Percentiles rank a stretch among this genome's conserved stretches.
Evolutionary conservation across 2,888 invertebrate genomes (phyloP).

Genomic region (Endotricha flammealis): DNA sequence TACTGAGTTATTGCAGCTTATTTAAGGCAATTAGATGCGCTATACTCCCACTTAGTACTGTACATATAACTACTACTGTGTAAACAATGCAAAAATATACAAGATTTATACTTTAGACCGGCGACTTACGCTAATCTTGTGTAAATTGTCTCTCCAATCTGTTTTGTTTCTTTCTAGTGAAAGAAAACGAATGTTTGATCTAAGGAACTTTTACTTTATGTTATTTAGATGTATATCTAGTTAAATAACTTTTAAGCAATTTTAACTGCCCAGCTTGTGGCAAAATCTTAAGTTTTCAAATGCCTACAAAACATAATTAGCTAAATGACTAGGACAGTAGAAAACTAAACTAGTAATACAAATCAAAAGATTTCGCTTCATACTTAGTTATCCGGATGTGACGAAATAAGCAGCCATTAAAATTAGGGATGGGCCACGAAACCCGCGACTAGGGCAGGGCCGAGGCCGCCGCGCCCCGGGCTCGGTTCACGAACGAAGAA

Average conservation of each 20-base stretch:
- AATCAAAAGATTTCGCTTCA: conserved; percentile 43
- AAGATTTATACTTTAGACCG: conserved; percentile 7
- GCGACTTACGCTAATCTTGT: conserved; percentile 6
- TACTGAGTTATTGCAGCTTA: conserved; percentile 58
- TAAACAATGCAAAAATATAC: conserved; percentile 14
- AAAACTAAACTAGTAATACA: conserved; percentile 9
- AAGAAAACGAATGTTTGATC: no score
- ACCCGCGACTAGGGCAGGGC: conserved; percentile 68
- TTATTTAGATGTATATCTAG: no score
- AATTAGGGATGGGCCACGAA: conserved; percentile 76
- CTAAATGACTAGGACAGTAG: no score
- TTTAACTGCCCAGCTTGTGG: no score
- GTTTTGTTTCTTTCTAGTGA: no score
- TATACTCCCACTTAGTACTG: conserved; percentile 26
- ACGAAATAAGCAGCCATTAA: conserved; percentile 72
- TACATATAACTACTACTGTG: no score
- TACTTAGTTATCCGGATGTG: conserved; percentile 66
- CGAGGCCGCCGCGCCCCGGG: conserved; percentile 55
- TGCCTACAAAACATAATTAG: no score
- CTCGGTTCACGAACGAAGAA: conserved; percentile 46
- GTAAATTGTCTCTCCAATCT: conserved; percentile 9
- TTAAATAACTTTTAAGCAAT: conserved; percentile 6
- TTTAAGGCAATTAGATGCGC: conserved; percentile 65
- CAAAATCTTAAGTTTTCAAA: no score
- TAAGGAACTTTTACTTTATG: no score